Evolutionary conservation across 2,888 invertebrate genomes (phyloP), one percentile per base, ranked within the genome.

Genomic region (Andrena minutula): DNA sequence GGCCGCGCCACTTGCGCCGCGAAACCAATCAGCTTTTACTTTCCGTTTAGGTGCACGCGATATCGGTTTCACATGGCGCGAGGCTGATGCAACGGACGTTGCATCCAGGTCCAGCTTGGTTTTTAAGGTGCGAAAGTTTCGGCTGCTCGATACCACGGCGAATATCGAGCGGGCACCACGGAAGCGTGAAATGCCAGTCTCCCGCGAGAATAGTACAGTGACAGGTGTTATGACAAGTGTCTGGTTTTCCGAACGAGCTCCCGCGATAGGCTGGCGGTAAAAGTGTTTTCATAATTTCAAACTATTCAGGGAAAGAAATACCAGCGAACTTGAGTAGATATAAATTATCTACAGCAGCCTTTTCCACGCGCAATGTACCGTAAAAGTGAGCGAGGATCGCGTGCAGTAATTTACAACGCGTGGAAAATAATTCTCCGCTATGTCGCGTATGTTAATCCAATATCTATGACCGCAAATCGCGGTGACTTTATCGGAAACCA

Each of bases 21-120:
- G 47, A 32, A 16, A 51, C 81, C 58, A 69, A 75, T 72, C 82
- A 60, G 66, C 72, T 70, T 75, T 82, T 81, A 75, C 75, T 81
- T 75, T 69, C 64, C 63, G 63, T 70, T 72, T 69, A 64, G 69
- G 32, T 72, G 68, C 80, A 79, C 68, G 73, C 72, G 58, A 72
- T 68, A 61, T 69, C 32, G 51, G 32, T 75, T 72, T 72, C 26
- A 47, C 16, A 7, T 10, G 2, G n/a, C 26, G 26, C 10, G 49
- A 49, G 56, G 56, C 47, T 16, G n/a, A 0, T 23, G 35, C 28
- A 23, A 56, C 56, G 23, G 23, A 53, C 16, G 70, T 6, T 56
- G 56, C 56, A 56, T 41, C 41, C 41, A 41, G 23, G 10, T 56
- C 10, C 26, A 26, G 23, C 10, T 4, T 4, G 10, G 56, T 23